Evolutionary conservation across 2,797 vertebrate genomes (phyloP).

Genomic region (Cyclura pinguis): DNA sequence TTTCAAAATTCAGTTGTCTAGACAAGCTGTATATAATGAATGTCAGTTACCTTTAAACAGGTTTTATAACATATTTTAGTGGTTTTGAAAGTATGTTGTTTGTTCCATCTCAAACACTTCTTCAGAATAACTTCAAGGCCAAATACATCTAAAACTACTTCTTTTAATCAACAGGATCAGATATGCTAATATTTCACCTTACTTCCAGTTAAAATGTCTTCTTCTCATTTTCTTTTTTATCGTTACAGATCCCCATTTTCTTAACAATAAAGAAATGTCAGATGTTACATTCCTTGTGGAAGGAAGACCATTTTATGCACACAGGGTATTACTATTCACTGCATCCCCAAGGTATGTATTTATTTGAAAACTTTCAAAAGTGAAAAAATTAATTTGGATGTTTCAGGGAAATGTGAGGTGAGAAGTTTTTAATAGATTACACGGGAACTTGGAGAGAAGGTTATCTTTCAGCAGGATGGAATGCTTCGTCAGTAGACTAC

Average conservation of each 20-base stretch:
- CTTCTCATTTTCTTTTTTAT: constrained; percentile 41
- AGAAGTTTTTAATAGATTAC: not conserved
- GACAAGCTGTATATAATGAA: rapidly evolving
- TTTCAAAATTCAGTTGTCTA: not conserved
- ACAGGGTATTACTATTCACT: constrained; percentile 85
- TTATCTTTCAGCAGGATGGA: not conserved
- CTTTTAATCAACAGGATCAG: constrained; percentile 33
- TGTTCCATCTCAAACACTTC: constrained; percentile 37
- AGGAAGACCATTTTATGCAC: constrained; percentile 86
- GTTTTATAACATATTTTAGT: rapidly evolving
- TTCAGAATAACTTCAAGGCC: constrained; percentile 39
- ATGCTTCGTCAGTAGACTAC: not conserved
- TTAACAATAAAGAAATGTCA: constrained; percentile 89
- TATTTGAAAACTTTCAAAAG: constrained; percentile 15
- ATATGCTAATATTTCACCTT: not conserved
- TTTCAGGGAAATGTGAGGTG: not conserved
- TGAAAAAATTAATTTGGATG: not conserved
- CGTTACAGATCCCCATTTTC: constrained; percentile 85
- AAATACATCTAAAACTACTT: constrained; percentile 7
- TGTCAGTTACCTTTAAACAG: constrained; percentile 34
- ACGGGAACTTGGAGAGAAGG: not conserved
- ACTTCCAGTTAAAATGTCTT: constrained; percentile 37
- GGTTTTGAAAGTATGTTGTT: not conserved
- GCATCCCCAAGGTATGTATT: constrained; percentile 82
- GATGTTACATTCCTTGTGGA: constrained; percentile 87